These are phyloP conservation scores for Ischnura elegans DNA, from an alignment of 2,888 invertebrate species.

Conservation along the genomic window DNA sequence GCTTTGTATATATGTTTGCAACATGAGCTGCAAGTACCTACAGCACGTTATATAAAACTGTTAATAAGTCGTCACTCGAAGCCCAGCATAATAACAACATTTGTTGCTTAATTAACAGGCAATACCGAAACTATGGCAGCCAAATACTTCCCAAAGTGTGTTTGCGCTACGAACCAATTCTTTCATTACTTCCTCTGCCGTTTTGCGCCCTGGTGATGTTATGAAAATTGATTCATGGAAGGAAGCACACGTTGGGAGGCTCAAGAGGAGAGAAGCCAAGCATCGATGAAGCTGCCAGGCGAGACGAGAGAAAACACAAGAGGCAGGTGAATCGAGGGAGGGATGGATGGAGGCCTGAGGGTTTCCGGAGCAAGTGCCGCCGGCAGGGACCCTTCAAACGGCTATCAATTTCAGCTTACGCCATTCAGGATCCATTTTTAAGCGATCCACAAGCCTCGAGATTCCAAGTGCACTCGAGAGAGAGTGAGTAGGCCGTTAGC, in stretches of 20 bases:
- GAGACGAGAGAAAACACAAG: not conserved
- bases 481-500: not conserved
- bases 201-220: not conserved
- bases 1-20: too few relatives aligned
- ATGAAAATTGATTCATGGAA: not conserved
- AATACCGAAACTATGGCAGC: too few relatives aligned
- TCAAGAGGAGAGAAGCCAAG: not conserved
- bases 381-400: not conserved
- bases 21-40: too few relatives aligned
- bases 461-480: not conserved
- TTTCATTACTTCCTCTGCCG: too few relatives aligned
- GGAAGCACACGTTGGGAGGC: not conserved
- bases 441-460: not conserved
- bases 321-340: not conserved
- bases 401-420: slow-evolving; percentile 12
- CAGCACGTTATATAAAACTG: too few relatives aligned
- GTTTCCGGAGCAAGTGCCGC: not conserved
- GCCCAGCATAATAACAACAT: too few relatives aligned
- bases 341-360: not conserved
- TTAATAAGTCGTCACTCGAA: too few relatives aligned
- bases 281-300: not conserved
- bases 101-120: too few relatives aligned
- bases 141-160: too few relatives aligned
- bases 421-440: slow-evolving; percentile 21
- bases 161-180: too few relatives aligned